A percentile compares a stretch with the other conserved stretches of the same genome.
Conservation (phyloP, 2,797 vertebrate species). For the Potorous gilbertii region DNA sequence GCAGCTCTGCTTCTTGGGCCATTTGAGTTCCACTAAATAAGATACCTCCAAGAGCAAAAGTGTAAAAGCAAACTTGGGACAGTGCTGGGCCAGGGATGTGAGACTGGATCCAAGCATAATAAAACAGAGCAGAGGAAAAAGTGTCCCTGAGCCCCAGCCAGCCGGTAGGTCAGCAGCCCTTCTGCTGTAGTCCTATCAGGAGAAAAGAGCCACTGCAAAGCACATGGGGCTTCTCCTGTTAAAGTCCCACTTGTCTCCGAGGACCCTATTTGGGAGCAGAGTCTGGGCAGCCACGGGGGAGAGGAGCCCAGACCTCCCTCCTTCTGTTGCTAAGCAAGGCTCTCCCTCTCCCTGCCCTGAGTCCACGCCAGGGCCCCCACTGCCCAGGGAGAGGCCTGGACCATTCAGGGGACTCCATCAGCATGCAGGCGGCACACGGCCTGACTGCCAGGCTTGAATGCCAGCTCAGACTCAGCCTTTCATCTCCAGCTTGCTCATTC, state of each 20-base stretch:
- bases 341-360: accelerated
- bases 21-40: background rate
- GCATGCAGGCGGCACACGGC: conserved; percentile 90
- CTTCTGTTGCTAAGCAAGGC: accelerated
- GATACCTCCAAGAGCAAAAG: background rate
- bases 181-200: background rate
- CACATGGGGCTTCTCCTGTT: too few relatives aligned
- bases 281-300: accelerated
- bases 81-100: background rate
- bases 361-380: background rate
- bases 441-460: conserved; percentile 90
- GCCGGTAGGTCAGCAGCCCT: background rate
- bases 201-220: background rate
- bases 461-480: conserved; percentile 91
- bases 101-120: background rate
- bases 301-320: background rate
- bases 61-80: background rate
- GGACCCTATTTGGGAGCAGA: background rate
- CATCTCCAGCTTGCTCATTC: conserved; percentile 94
- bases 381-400: conserved; percentile 65
- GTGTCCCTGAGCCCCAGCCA: background rate
- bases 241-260: background rate
- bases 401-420: conserved; percentile 92
- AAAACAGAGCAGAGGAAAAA: background rate
- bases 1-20: background rate